phyloP scores from a whole-genome alignment of 2,888 invertebrate genomes.

The Lepeophtheirus nordmannii region DNA sequence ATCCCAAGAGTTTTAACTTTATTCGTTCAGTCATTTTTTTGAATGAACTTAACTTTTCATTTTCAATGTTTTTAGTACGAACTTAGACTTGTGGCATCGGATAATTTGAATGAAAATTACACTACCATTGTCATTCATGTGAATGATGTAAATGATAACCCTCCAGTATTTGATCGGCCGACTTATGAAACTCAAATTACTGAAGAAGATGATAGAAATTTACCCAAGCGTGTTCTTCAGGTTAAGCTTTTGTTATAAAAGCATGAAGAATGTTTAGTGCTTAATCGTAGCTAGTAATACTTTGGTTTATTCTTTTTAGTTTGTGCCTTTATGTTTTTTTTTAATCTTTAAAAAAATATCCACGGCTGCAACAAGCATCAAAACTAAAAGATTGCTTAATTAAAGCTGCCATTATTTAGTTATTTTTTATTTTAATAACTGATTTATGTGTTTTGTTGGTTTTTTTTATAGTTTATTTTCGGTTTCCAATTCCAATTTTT shows the following conservation, averaged over 20 bases:
- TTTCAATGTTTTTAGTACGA: constrained; percentile 61
- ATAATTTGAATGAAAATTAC: constrained; percentile 91
- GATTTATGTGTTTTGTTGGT: constrained; percentile 27
- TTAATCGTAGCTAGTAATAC: constrained; percentile 15
- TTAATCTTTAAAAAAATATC: constrained; percentile 34
- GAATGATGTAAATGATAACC: constrained; percentile 95
- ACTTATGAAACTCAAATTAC: constrained; percentile 89
- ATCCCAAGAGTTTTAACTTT: too few species aligned
- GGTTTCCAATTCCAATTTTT: constrained; percentile 3
- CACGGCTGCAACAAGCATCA: not conserved
- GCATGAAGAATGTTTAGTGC: constrained; percentile 8
- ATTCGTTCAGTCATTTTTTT: too few species aligned
- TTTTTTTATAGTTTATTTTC: constrained; percentile 24
- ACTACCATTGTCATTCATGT: constrained; percentile 92
- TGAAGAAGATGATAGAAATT: constrained; percentile 82
- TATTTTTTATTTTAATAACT: constrained; percentile 19
- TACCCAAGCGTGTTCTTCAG: constrained; percentile 84
- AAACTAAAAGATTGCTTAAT: not conserved
- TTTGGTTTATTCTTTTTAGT: constrained; percentile 10
- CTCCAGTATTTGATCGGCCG: constrained; percentile 85
- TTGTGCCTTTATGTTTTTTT: constrained; percentile 30
- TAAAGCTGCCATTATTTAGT: not conserved
- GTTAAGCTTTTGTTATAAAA: constrained; percentile 35
- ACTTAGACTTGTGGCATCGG: constrained; percentile 79
- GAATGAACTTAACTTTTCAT: not conserved